phyloP scores from a whole-genome alignment of 1,140 invertebrate species.

The Aphaenogaster ashmeadi region DNA sequence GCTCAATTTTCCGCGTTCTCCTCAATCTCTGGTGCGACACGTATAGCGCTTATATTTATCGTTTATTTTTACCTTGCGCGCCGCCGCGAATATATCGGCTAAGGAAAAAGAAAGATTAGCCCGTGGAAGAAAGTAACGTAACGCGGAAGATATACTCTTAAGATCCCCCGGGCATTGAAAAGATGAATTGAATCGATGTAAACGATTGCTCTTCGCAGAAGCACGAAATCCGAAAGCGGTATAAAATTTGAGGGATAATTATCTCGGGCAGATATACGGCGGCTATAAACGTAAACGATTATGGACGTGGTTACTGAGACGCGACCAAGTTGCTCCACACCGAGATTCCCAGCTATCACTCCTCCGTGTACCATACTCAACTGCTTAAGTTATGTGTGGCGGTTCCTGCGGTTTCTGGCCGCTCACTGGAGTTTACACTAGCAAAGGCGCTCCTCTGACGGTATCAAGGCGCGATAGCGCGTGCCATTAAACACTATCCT shows the following conservation, averaged over 20 bases:
- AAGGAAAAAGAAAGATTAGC: not conserved
- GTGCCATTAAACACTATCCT: constrained; percentile 33
- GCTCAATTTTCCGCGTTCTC: constrained; percentile 76
- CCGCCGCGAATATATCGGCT: not conserved
- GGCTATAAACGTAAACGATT: constrained; percentile 51
- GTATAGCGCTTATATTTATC: not conserved
- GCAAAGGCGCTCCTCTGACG: constrained; percentile 75
- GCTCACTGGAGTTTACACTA: constrained; percentile 77
- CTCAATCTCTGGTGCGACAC: constrained; percentile 45
- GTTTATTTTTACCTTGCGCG: constrained; percentile 19
- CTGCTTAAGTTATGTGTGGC: constrained; percentile 82
- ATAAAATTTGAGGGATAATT: constrained; percentile 39
- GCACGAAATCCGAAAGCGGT: constrained; percentile 1
- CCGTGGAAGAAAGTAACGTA: not conserved
- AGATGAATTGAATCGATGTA: constrained; percentile 9
- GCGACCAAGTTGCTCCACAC: constrained; percentile 77
- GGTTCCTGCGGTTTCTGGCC: constrained; percentile 80
- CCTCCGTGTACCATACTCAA: constrained; percentile 78
- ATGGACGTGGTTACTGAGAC: constrained; percentile 54
- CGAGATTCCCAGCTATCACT: constrained; percentile 81
- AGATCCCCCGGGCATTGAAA: not conserved
- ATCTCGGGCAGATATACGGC: constrained; percentile 47
- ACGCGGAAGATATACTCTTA: not conserved
- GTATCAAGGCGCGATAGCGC: constrained; percentile 69
- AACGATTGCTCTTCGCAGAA: not conserved